Percentiles rank a stretch among this genome's conserved stretches.
Evolutionary conservation across 2,888 invertebrate genomes (phyloP).

Genomic region (Chrysomela aeneicollis): DNA sequence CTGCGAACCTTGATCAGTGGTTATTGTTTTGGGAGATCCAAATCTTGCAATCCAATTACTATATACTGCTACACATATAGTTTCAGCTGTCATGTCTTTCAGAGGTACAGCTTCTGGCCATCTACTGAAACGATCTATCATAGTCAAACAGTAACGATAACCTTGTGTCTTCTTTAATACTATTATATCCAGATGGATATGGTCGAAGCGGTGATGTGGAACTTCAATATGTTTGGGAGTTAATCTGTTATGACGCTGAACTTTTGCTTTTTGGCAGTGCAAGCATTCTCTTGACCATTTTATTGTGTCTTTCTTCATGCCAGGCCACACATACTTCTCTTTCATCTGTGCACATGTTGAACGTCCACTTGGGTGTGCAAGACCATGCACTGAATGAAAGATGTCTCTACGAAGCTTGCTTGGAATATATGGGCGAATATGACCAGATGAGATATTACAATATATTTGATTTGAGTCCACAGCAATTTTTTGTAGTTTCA

Average conservation of each 20-base stretch:
- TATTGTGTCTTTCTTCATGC: constrained; percentile 51
- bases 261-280: constrained; percentile 54
- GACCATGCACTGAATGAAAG: constrained; percentile 42
- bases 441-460: not conserved
- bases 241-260: constrained; percentile 45
- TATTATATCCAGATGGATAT: constrained; percentile 50
- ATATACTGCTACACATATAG: constrained; percentile 51
- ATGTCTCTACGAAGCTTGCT: constrained; percentile 20
- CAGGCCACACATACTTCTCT: constrained; percentile 56
- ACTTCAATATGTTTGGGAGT: not conserved
- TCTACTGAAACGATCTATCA: constrained; percentile 26
- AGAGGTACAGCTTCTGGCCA: constrained; percentile 39
- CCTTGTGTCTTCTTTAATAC: constrained; percentile 39
- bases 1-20: constrained; percentile 41
- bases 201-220: constrained; percentile 42
- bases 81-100: constrained; percentile 28
- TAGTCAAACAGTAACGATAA: constrained; percentile 32
- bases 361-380: constrained; percentile 49
- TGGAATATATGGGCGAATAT: constrained; percentile 29
- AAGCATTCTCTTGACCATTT: constrained; percentile 48
- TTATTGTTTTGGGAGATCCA: constrained; percentile 53
- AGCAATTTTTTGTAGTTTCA: not conserved
- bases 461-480: not conserved
- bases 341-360: constrained; percentile 47
- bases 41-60: constrained; percentile 57